A percentile compares a stretch with the other conserved stretches of the same genome.
phyloP scores from a whole-genome alignment of 2,113 vertebrate species.

The Odocoileus hemionus region DNA sequence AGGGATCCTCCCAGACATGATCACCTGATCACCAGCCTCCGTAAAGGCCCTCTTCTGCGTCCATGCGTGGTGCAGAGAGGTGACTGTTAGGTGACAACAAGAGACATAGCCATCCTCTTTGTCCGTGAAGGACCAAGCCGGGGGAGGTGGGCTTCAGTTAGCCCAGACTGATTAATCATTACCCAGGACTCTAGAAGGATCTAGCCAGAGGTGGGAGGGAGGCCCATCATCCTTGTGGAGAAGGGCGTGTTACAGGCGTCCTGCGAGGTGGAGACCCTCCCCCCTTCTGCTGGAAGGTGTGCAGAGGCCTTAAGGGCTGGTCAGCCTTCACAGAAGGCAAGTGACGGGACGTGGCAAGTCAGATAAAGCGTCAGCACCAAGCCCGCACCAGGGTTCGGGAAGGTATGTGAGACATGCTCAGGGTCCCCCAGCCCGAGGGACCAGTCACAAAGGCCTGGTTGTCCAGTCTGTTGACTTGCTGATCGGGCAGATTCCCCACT shows the following conservation, averaged over 20 bases:
- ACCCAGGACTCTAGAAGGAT: background rate
- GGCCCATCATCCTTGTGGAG: background rate
- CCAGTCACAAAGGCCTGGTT: background rate
- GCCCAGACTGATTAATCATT: no score
- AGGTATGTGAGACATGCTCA: fast-evolving
- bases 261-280: background rate
- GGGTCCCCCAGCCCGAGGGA: fast-evolving
- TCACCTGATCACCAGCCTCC: background rate
- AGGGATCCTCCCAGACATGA: fast-evolving
- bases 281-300: background rate
- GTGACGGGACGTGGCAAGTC: fast-evolving
- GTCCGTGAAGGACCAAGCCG: background rate
- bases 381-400: background rate
- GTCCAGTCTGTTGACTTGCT: background rate
- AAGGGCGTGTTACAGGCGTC: fast-evolving
- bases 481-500: no score
- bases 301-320: background rate
- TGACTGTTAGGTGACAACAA: background rate
- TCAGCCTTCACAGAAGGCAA: background rate
- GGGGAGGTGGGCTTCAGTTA: background rate
- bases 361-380: background rate
- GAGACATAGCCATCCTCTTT: background rate
- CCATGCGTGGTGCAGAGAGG: fast-evolving
- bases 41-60: no score
- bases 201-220: fast-evolving